These are phyloP conservation scores for Austrofundulus limnaeus DNA, from an alignment of 2,113 vertebrate genomes.

Conservation along the genomic window DNA sequence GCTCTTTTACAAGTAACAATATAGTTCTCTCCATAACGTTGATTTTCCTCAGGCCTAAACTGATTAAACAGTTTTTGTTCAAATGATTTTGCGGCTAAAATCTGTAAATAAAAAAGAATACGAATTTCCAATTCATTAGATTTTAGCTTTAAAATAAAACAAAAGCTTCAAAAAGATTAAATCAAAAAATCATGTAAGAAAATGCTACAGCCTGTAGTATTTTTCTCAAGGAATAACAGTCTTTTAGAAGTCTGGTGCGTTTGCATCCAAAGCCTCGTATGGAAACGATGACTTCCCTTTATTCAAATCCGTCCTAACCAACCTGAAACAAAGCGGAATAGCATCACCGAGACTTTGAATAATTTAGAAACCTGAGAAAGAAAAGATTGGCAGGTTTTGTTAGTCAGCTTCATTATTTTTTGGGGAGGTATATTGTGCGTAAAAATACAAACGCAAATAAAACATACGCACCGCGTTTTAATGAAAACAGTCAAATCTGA, in stretches of 20 bases:
- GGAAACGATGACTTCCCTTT: constrained; percentile 15
- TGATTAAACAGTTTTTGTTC: too few species aligned
- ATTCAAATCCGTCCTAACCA: constrained; percentile 20
- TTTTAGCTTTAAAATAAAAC: not conserved
- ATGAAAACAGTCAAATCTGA: too few species aligned
- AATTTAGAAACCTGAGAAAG: constrained; percentile 31
- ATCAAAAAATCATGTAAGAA: not conserved
- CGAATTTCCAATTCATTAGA: too few species aligned
- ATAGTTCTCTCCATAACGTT: too few species aligned
- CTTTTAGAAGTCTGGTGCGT: not conserved
- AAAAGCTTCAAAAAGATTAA: not conserved
- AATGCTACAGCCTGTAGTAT: not conserved
- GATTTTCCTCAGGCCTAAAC: too few species aligned
- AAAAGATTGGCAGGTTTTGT: not conserved
- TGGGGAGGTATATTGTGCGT: too few species aligned
- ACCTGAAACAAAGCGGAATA: constrained; percentile 12
- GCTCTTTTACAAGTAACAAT: too few species aligned
- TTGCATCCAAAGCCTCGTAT: constrained; percentile 14
- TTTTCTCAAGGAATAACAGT: not conserved
- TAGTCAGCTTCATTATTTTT: not conserved
- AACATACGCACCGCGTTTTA: too few species aligned
- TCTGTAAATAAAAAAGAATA: too few species aligned
- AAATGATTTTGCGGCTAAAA: too few species aligned
- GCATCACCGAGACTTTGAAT: constrained; percentile 27
- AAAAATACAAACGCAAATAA: too few species aligned